Evolutionary conservation across 2,888 invertebrate species (phyloP).

Genomic region (Chromoteleia sp.): DNA sequence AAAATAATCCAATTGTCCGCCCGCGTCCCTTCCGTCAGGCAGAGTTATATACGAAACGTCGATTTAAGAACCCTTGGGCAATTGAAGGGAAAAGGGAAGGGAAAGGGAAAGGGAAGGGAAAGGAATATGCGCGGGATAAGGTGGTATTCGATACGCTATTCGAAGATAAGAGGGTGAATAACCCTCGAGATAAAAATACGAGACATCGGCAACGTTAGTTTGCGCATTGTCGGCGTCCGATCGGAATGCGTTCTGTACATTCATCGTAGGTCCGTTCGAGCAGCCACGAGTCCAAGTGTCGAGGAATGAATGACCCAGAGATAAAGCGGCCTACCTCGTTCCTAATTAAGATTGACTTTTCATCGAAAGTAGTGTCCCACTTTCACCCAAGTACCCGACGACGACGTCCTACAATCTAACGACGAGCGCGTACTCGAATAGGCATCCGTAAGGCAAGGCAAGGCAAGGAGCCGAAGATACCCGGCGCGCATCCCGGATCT

Average conservation of each 20-base stretch:
- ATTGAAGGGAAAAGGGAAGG: no score
- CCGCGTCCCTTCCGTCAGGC: no score
- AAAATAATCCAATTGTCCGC: no score
- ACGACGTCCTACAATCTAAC: conserved; percentile 45
- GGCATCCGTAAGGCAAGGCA: no score
- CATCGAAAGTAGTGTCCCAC: conserved; percentile 77
- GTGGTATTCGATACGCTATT: conserved; percentile 59
- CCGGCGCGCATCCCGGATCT: conserved; percentile 74
- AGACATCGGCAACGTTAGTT: conserved; percentile 74
- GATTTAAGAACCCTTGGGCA: no score
- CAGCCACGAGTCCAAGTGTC: conserved; percentile 76
- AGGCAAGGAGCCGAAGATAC: no score
- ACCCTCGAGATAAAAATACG: conserved; percentile 84
- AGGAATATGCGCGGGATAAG: conserved; percentile 50
- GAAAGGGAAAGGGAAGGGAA: conserved; percentile 59
- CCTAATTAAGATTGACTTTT: conserved; percentile 81
- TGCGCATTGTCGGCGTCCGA: conserved; percentile 79
- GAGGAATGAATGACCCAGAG: conserved; percentile 82
- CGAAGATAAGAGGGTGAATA: conserved; percentile 83
- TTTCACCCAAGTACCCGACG: conserved; percentile 68
- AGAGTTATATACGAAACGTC: no score
- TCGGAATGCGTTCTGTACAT: conserved; percentile 80
- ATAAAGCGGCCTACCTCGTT: conserved; percentile 79
- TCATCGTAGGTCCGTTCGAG: conserved; percentile 73
- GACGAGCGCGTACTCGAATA: no score